Percentiles rank a stretch among this genome's conserved stretches.
These are phyloP conservation scores for Fopius arisanus DNA, from an alignment of 1,140 invertebrate species.

Conservation along the genomic window DNA sequence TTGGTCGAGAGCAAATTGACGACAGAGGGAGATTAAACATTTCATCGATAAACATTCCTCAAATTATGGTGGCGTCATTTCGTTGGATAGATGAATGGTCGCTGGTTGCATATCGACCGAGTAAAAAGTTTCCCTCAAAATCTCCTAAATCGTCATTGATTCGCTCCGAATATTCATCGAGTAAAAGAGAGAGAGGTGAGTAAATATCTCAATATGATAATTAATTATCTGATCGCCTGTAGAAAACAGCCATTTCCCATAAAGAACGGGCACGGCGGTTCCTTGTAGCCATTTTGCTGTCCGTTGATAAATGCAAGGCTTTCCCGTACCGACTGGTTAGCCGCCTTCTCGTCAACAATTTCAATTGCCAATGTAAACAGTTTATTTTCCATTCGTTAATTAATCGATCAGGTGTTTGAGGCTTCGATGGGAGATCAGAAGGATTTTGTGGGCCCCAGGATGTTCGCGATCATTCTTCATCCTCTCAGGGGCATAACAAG, in stretches of 20 bases:
- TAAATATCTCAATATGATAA: neutral
- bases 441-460: too few relatives aligned
- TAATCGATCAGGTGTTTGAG: neutral
- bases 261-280: neutral
- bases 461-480: neutral
- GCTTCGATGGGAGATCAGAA: neutral
- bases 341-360: slow-evolving; percentile 36
- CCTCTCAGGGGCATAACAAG: neutral
- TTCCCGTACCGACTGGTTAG: slow-evolving; percentile 63
- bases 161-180: neutral
- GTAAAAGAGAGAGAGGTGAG: neutral
- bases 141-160: neutral
- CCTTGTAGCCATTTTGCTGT: slow-evolving; percentile 63
- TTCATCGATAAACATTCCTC: slow-evolving; percentile 31
- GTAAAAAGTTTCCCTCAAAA: slow-evolving; percentile 42
- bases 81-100: slow-evolving; percentile 24
- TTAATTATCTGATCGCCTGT: slow-evolving; percentile 24
- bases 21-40: neutral
- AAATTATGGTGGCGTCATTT: slow-evolving; percentile 33
- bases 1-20: slow-evolving; percentile 6
- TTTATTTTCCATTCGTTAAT: slow-evolving; percentile 4
- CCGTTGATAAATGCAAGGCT: slow-evolving; percentile 64
- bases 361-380: slow-evolving; percentile 31
- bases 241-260: neutral
- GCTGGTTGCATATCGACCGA: slow-evolving; percentile 59